Evolutionary conservation across 2,888 invertebrate species (phyloP), one percentile per base, ranked within the genome.

Genomic region (Eledona agricola): DNA sequence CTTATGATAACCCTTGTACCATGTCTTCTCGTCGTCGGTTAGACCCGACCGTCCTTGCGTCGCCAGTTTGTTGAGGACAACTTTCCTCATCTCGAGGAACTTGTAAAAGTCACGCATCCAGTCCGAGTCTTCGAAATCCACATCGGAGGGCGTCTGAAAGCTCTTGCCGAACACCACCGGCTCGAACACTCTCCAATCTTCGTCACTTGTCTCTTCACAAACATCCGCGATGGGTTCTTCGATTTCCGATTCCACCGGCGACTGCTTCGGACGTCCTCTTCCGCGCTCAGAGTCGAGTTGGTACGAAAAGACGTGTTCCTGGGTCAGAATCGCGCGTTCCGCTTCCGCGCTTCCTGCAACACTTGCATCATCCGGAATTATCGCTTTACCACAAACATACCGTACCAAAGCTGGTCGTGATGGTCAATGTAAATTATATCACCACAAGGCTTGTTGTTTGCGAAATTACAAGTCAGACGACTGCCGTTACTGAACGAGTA

Each of bases 401-500:
- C 82, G 38, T 77, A 64, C 85, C 85, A 85, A 1, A 67, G 62
- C 40, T 79, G 79, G 0, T 79, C 80, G 47, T 81, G 79, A 0
- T 81, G 77, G 64, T 85, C 84, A 0, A 70, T 69, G 28, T 83
- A 67, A 1, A 64, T 65, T 29, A 83, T 55, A 1, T 72, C 59
- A 0, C 78, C 79, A 0, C 66, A 49, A 0, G 84, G 84, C 53
- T 75, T 75, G 62, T 84, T 85, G 0, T 80, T 77, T 0, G 53
- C 37, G 67, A 85, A 85, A 3, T 77, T 72, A 10, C 80, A 76
- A 1, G 66, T 59, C 1, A 86, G 50, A 1, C 73, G 59, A 22
- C 81, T 78, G 1, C 75, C 77, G 58, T 83, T 82, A 0, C 81
- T 78, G 57, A 83, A 80, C 0, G 57, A 64, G 51, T 83, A 85